Evolutionary conservation across 2,797 vertebrate genomes (phyloP).

Genomic region (Eulemur coronatus): DNA sequence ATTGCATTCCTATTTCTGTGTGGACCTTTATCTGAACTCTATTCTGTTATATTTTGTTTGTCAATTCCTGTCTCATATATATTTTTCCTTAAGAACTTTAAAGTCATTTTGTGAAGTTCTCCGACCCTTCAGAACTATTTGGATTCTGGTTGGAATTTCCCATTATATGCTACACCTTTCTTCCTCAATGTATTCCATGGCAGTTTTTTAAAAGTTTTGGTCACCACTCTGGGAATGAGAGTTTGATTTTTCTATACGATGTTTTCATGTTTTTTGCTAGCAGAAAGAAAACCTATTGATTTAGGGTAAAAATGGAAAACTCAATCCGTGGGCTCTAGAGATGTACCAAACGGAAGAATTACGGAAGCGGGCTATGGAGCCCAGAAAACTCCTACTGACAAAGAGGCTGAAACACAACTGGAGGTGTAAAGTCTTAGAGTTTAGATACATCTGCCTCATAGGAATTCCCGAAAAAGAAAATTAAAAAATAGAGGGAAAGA

Average conservation of each 20-base stretch:
- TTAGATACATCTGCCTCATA: not conserved
- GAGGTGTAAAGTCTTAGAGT: not conserved
- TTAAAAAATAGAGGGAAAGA: not conserved
- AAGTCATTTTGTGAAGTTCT: not conserved
- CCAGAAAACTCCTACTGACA: not conserved
- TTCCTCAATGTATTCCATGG: not conserved
- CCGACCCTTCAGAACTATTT: not conserved
- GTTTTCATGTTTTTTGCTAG: not conserved
- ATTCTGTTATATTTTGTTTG: not conserved
- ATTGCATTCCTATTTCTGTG: not conserved
- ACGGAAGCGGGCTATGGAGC: not conserved
- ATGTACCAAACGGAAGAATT: not conserved
- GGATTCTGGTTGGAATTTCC: not conserved
- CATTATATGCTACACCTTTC: not conserved
- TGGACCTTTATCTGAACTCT: not conserved
- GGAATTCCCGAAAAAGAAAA: not conserved
- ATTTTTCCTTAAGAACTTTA: not conserved
- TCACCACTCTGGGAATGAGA: not conserved
- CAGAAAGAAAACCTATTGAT: not conserved
- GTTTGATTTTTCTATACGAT: not conserved
- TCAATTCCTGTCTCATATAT: not conserved
- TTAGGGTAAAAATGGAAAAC: not conserved
- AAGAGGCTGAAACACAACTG: not conserved
- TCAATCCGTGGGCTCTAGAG: not conserved
- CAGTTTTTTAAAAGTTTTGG: not conserved